Evolutionary conservation across 2,888 invertebrate genomes (phyloP).

Genomic region (Empis stercorea): DNA sequence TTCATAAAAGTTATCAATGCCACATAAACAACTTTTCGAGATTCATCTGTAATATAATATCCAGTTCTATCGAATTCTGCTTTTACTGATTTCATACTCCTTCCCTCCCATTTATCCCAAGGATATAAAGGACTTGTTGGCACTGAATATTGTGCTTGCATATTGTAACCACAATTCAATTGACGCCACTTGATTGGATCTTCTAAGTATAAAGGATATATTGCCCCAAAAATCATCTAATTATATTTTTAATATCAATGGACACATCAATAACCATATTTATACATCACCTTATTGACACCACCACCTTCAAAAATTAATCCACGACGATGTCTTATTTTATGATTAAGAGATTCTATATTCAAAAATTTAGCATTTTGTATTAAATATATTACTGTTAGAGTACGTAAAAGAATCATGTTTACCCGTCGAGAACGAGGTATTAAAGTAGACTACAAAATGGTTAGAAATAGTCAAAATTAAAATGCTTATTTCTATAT

Average conservation of each 20-base stretch:
- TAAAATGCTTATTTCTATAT: no score
- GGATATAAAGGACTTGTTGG: constrained; percentile 24
- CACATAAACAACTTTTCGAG: constrained; percentile 24
- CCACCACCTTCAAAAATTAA: constrained; percentile 19
- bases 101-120: constrained; percentile 29
- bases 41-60: constrained; percentile 19
- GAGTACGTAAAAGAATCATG: no score
- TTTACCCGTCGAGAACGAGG: no score
- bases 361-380: no score
- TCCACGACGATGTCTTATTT: constrained; percentile 8
- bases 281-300: constrained; percentile 17
- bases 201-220: constrained; percentile 20
- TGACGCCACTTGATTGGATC: constrained; percentile 27
- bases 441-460: no score
- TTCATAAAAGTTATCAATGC: constrained; percentile 11
- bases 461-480: no score
- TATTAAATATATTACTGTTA: no score
- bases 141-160: constrained; percentile 25
- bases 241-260: background rate
- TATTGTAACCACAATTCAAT: constrained; percentile 18
- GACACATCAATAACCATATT: background rate
- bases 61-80: constrained; percentile 15
- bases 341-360: no score
- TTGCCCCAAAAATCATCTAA: constrained; percentile 20
- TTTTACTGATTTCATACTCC: background rate